Base-by-base conservation (phyloP, 2,797 vertebrate genomes). In the Geotrypetes seraphini region DNA sequence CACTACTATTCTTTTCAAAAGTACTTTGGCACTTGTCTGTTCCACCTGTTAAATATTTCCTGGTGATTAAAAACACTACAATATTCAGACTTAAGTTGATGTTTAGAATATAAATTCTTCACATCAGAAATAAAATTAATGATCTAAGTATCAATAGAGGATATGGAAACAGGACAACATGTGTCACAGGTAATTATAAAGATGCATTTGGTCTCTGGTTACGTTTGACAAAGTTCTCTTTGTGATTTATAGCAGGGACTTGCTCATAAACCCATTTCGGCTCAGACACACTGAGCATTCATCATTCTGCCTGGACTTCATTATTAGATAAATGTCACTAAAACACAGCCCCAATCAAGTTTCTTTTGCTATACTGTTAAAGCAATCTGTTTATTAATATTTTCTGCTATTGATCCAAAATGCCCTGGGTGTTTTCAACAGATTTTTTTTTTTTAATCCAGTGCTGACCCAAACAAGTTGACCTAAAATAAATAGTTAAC, bases 211-310 rank as follows among this genome's bases (percentile, higher is more conserved):
- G 62, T 60, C 47, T 52, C 63, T 74, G 71, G 70, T 71, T 73
- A 52, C 53, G 73, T 78, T 65, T 79, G 75, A 84, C 79, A 81
- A 79, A 77, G 60, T 68, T 31, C 61, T 68, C 81, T 71, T 53
- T 47, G 60, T 84, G 79, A 84, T 84, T 85, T 79, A 85, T 81
- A 69, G 57, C 69, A 74, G 60, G 61, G 71, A 48, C 51, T 78
- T 79, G 63, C 79, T 81, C 79, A 78, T 78, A 83, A 81, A 75
- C 64, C 77, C 58, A 70, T 79, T 75, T 71, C 54, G 63, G 59
- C 53, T 43, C 51, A 69, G 57, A 47, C 49, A 63, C 12, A 38
- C 63, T 47, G 44, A 57, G 36, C 73, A 84, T 83, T 83, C 59
- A 81, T 85, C 81, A 83, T 79, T 63, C 62, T 72, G 66, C 57